These are phyloP conservation scores for Artibeus jamaicensis DNA, from an alignment of 2,797 vertebrate species.

Conservation along the genomic window DNA sequence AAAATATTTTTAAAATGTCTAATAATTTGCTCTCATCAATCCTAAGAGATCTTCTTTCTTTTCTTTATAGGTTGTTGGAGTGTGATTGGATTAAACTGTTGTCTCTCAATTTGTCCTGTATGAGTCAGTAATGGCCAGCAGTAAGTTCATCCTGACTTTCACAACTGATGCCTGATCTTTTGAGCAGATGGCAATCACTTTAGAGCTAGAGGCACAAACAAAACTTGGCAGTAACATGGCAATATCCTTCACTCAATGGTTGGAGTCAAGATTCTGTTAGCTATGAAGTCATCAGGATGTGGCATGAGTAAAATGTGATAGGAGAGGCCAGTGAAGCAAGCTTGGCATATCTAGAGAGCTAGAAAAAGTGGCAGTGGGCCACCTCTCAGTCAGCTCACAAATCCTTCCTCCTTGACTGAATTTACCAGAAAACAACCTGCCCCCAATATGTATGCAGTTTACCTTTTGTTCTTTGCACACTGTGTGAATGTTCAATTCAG, in stretches of 20 bases:
- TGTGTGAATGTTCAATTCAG: not conserved
- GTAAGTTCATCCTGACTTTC: not conserved
- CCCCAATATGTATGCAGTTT: not conserved
- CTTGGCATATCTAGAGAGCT: not conserved
- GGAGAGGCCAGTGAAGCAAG: not conserved
- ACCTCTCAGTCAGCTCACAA: not conserved
- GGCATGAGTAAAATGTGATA: not conserved
- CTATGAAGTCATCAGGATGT: not conserved
- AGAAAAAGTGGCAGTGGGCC: not conserved
- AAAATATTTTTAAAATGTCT: too few relatives aligned
- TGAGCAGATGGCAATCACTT: not conserved
- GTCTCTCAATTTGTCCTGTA: conserved; percentile 33
- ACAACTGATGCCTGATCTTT: not conserved
- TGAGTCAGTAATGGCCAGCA: conserved; percentile 21
- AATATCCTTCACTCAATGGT: not conserved
- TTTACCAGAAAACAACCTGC: not conserved
- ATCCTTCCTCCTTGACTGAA: not conserved
- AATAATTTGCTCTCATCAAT: not conserved
- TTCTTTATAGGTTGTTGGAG: not conserved
- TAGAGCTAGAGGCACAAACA: not conserved
- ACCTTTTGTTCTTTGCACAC: not conserved
- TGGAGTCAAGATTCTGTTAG: not conserved
- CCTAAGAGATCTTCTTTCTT: conserved; percentile 47
- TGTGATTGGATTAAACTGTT: conserved; percentile 51
- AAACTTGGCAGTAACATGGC: not conserved